A percentile compares a stretch with the other conserved stretches of the same genome.
phyloP scores from a whole-genome alignment of 2,797 vertebrate species.

The Pachyuromys duprasi region DNA sequence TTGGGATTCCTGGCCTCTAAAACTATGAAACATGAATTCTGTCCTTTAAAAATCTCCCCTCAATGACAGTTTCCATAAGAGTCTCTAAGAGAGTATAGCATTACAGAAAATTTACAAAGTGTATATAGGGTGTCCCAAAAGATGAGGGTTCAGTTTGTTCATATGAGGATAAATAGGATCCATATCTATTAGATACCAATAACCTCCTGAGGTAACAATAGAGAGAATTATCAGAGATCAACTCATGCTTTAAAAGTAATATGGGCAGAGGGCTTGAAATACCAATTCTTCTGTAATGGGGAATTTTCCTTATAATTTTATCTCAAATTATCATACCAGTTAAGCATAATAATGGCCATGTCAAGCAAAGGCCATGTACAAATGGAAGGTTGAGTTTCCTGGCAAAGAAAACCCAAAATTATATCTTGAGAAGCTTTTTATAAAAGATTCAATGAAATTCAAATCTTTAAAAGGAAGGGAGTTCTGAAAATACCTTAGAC shows the following conservation, averaged over 20 bases:
- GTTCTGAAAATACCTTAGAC: neutral
- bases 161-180: fast-evolving
- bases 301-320: neutral
- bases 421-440: neutral
- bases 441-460: neutral
- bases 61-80: neutral
- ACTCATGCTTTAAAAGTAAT: neutral
- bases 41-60: neutral
- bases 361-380: neutral
- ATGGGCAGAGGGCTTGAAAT: neutral
- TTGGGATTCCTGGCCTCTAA: neutral
- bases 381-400: neutral
- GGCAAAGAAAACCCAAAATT: neutral
- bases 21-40: neutral
- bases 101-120: neutral
- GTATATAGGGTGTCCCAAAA: neutral
- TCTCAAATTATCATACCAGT: neutral
- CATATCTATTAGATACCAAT: neutral
- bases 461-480: neutral
- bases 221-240: neutral
- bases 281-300: neutral
- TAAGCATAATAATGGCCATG: neutral
- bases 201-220: neutral
- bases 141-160: neutral
- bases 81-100: neutral